Conservation (phyloP, 2,797 vertebrate genomes). For the Acestrorhynchus altus region DNA sequence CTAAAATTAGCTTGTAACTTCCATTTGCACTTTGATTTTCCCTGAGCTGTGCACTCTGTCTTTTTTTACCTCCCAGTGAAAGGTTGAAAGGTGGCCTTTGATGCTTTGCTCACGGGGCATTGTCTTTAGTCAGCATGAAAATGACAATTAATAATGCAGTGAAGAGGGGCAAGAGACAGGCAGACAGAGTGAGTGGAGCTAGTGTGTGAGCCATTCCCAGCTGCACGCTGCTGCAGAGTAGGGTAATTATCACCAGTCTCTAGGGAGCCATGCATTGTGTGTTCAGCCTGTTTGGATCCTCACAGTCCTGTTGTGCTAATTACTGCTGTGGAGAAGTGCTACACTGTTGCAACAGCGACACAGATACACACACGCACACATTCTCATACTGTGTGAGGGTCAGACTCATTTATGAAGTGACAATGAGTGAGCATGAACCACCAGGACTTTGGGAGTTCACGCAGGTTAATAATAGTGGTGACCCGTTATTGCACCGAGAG, state of each 20-base stretch:
- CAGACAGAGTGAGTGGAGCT: constrained; percentile 13
- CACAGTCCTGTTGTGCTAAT: constrained; percentile 56
- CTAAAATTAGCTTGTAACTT: constrained; percentile 25
- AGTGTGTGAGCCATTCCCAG: constrained; percentile 38
- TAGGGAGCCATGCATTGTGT: constrained; percentile 52
- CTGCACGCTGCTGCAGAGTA: constrained; percentile 56
- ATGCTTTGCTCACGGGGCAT: constrained; percentile 45
- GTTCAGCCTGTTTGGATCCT: constrained; percentile 58
- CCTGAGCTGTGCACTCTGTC: background rate
- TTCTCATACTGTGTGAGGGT: constrained; percentile 22
- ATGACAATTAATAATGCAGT: constrained; percentile 53
- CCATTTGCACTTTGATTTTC: background rate
- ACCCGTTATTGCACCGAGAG: background rate
- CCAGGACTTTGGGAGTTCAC: background rate
- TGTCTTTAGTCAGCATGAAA: constrained; percentile 57
- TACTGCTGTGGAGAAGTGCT: constrained; percentile 48
- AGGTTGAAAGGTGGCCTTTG: constrained; percentile 52
- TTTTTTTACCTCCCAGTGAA: background rate
- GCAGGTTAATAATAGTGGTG: constrained; percentile 6
- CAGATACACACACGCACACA: constrained; percentile 28
- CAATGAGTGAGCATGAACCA: constrained; percentile 33
- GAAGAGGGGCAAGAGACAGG: constrained; percentile 34
- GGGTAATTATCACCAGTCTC: constrained; percentile 59
- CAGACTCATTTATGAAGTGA: constrained; percentile 52
- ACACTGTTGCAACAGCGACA: constrained; percentile 10